A percentile compares a stretch with the other conserved stretches of the same genome.
Evolutionary conservation across 2,113 vertebrate genomes (phyloP).

Genomic region (Sylvietta virens): DNA sequence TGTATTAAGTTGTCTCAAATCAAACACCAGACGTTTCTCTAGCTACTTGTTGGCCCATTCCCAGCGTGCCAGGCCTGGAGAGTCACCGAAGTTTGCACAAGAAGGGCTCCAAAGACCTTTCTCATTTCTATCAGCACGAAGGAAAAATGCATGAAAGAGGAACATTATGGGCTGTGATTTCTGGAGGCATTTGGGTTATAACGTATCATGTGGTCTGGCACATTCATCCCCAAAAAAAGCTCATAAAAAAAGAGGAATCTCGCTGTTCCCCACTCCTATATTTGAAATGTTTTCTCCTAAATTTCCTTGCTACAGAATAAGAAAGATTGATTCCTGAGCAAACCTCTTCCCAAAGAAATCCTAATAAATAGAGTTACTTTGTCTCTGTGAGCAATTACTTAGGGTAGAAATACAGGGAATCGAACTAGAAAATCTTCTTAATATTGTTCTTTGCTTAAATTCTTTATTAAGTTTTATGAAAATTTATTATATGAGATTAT

Average conservation of each 20-base stretch:
- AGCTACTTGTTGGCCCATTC: conserved; percentile 14
- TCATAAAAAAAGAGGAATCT: background rate
- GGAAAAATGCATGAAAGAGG: background rate
- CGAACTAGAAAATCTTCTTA: background rate
- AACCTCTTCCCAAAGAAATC: background rate
- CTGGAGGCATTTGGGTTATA: background rate
- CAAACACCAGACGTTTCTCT: background rate
- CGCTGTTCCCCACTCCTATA: fast-evolving
- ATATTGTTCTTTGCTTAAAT: background rate
- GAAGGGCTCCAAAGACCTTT: background rate
- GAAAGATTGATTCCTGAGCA: background rate
- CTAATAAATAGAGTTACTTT: background rate
- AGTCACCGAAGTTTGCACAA: background rate
- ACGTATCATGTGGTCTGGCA: background rate
- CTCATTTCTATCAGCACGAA: background rate
- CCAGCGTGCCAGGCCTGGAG: background rate
- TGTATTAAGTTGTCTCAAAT: background rate
- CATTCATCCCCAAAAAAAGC: background rate
- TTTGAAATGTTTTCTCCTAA: background rate
- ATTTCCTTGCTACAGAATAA: background rate
- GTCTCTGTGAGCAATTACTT: background rate
- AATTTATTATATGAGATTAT: background rate
- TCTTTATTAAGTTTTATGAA: background rate
- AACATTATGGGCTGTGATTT: background rate
- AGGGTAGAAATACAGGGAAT: background rate